Conservation (phyloP, 2,888 invertebrate genomes). For the Hemithea aestivaria region DNA sequence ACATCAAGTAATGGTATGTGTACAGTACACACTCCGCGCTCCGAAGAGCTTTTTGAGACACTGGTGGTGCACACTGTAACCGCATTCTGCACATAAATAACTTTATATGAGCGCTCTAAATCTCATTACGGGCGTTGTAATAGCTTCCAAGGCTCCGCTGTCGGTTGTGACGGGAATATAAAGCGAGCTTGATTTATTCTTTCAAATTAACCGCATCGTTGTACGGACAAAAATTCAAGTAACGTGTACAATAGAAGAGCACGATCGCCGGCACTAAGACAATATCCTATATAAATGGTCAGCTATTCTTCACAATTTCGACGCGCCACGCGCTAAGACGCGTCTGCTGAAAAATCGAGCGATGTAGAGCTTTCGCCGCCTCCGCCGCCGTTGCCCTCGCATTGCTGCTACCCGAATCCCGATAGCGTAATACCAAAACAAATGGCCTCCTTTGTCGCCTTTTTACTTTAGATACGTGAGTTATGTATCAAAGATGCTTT, state of each 20-base stretch:
- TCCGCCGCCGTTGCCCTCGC: constrained; percentile 32
- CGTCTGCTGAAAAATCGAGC: constrained; percentile 50
- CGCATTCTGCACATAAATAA: constrained; percentile 68
- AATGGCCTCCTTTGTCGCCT: constrained; percentile 62
- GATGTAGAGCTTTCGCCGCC: constrained; percentile 37
- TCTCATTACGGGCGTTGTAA: constrained; percentile 72
- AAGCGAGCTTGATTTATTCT: constrained; percentile 67
- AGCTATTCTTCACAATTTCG: constrained; percentile 47
- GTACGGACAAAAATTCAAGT: constrained; percentile 24
- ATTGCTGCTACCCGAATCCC: constrained; percentile 51
- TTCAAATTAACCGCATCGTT: constrained; percentile 37
- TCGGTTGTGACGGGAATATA: constrained; percentile 72
- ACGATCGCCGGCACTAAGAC: constrained; percentile 24
- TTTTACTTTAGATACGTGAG: constrained; percentile 62
- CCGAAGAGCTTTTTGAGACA: constrained; percentile 27
- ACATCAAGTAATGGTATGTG: constrained; percentile 13
- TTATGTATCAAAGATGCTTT: constrained; percentile 50
- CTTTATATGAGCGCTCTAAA: constrained; percentile 74
- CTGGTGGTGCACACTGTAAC: constrained; percentile 37
- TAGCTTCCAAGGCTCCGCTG: constrained; percentile 68
- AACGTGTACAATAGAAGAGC: constrained; percentile 27
- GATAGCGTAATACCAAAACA: constrained; percentile 72
- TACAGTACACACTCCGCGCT: constrained; percentile 4
- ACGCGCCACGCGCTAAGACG: constrained; percentile 27
- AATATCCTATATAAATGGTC: constrained; percentile 42